Evolutionary conservation across 2,113 vertebrate genomes (phyloP).

Genomic region (Xenus cinereus): DNA sequence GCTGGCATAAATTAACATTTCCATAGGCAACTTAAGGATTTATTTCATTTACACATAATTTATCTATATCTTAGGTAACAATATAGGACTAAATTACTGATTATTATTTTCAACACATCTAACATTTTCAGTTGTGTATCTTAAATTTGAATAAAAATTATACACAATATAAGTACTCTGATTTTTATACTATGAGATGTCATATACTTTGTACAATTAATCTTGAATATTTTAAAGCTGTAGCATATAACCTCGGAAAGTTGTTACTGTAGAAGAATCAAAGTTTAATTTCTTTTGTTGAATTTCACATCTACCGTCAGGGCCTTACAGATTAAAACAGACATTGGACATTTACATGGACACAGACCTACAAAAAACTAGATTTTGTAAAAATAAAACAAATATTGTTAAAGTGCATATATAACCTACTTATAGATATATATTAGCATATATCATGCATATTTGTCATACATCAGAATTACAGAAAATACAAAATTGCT

Average conservation of each 20-base stretch:
- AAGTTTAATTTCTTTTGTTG: background rate
- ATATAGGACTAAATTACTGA: background rate
- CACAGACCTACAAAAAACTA: background rate
- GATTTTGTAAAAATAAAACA: background rate
- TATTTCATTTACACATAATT: background rate
- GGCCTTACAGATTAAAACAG: background rate
- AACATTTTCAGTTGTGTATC: background rate
- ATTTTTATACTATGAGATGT: background rate
- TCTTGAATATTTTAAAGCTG: background rate
- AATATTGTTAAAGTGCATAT: background rate
- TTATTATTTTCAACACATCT: background rate
- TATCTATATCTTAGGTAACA: background rate
- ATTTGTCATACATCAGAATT: background rate
- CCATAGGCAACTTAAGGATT: background rate
- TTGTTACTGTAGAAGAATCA: background rate
- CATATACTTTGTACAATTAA: background rate
- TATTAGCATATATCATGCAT: background rate
- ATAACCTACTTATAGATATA: background rate
- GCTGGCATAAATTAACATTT: background rate
- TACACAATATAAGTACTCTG: background rate
- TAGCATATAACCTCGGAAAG: background rate
- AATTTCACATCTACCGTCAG: background rate
- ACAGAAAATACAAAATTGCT: background rate
- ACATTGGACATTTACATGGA: background rate
- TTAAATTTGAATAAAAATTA: background rate